These are phyloP conservation scores for Zaprionus ornatus DNA, from an alignment of 1,140 invertebrate genomes.

Conservation along the genomic window DNA sequence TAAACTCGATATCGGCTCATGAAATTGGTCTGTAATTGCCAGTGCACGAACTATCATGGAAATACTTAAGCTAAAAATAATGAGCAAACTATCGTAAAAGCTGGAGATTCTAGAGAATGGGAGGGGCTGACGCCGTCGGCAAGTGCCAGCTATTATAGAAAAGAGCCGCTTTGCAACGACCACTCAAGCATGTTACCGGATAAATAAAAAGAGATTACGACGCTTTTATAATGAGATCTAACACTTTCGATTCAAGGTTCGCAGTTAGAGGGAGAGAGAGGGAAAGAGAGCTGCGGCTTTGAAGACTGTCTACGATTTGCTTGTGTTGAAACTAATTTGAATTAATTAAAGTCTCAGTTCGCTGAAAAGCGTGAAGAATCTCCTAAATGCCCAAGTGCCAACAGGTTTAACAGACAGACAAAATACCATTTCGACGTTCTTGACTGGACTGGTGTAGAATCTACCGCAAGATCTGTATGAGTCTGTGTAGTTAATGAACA, in stretches of 20 bases:
- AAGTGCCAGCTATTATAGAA: neutral
- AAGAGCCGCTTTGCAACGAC: neutral
- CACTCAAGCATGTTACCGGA: neutral
- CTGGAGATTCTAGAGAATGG: neutral
- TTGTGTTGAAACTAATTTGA: conserved; percentile 29
- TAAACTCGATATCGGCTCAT: neutral
- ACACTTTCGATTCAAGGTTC: conserved; percentile 32
- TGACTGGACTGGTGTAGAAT: neutral
- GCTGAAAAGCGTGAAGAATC: conserved; percentile 16
- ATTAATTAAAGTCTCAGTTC: conserved; percentile 22
- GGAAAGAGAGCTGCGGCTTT: neutral
- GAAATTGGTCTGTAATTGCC: neutral
- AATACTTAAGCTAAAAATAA: neutral
- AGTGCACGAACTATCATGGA: neutral
- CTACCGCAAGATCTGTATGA: neutral
- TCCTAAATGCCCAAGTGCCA: neutral
- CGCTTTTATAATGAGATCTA: conserved; percentile 4
- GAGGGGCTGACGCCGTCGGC: neutral
- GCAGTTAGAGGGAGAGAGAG: neutral
- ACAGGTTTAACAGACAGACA: conserved; percentile 26
- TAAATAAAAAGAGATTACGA: conserved; percentile 5
- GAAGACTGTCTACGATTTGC: conserved; percentile 9
- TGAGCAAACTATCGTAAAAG: neutral
- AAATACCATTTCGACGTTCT: neutral
- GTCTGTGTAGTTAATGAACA: neutral